A percentile compares a stretch with the other conserved stretches of the same genome.
Evolutionary conservation across 2,888 invertebrate species (phyloP).

Genomic region (Parnassius mnemosyne): DNA sequence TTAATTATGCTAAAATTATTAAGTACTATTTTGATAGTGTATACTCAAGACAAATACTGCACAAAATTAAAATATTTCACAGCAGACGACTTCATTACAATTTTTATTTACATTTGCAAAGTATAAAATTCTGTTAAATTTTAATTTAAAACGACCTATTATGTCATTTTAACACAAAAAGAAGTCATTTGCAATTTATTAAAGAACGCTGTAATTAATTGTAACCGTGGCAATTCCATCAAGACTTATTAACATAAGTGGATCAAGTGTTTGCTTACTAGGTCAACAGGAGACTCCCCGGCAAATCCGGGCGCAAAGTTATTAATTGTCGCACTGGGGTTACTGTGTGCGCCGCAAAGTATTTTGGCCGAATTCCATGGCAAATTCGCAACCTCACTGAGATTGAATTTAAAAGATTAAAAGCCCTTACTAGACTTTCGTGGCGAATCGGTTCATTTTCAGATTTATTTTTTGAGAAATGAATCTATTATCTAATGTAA

Average conservation of each 20-base stretch:
- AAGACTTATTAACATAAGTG: not conserved
- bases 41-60: too few species aligned
- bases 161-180: not conserved
- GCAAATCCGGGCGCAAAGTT: not conserved
- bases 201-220: slow-evolving; percentile 6
- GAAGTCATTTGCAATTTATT: not conserved
- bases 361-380: slow-evolving; percentile 11
- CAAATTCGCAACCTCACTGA: not conserved
- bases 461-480: not conserved
- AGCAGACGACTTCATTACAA: too few species aligned
- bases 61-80: too few species aligned
- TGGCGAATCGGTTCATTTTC: not conserved
- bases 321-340: slow-evolving; percentile 3
- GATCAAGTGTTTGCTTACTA: slow-evolving; percentile 10
- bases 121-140: too few species aligned
- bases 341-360: not conserved
- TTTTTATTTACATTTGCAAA: too few species aligned
- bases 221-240: not conserved
- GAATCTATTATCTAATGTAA: slow-evolving; percentile 9
- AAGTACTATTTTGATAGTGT: too few species aligned
- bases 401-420: slow-evolving; percentile 1
- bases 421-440: not conserved
- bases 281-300: slow-evolving; percentile 11
- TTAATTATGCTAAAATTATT: too few species aligned
- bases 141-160: too few species aligned